A percentile compares a stretch with the other conserved stretches of the same genome.
These are phyloP conservation scores for Stenodera caucasica DNA, from an alignment of 2,888 invertebrate genomes.

Conservation along the genomic window DNA sequence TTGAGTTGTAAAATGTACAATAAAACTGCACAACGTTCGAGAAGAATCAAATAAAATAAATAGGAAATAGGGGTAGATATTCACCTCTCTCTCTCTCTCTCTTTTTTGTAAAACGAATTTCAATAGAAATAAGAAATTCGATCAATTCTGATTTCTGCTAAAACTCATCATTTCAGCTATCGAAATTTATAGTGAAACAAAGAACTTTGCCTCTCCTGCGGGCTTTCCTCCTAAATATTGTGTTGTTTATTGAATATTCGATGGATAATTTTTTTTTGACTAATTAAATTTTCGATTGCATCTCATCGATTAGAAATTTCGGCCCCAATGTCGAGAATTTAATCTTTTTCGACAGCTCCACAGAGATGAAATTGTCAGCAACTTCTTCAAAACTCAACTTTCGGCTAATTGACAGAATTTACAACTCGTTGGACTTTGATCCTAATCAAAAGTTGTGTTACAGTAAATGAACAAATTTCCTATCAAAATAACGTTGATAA, in stretches of 20 bases:
- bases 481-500: too few relatives aligned
- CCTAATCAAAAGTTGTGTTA: neutral
- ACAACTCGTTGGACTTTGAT: slow-evolving; percentile 4
- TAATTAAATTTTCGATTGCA: too few relatives aligned
- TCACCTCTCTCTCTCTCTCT: too few relatives aligned
- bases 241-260: neutral
- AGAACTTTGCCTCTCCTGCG: too few relatives aligned
- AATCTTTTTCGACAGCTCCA: neutral
- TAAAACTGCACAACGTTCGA: neutral
- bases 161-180: too few relatives aligned
- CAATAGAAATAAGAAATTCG: slow-evolving; percentile 33
- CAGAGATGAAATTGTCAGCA: slow-evolving; percentile 2
- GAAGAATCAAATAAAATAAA: neutral
- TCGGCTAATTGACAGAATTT: slow-evolving; percentile 3
- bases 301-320: slow-evolving; percentile 4
- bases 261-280: too few relatives aligned
- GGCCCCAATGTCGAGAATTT: slow-evolving; percentile 7
- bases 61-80: too few relatives aligned
- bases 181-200: too few relatives aligned
- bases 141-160: slow-evolving; percentile 24
- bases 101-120: too few relatives aligned
- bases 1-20: neutral
- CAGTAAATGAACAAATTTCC: neutral
- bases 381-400: slow-evolving; percentile 6
- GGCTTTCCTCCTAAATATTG: too few relatives aligned